phyloP scores from a whole-genome alignment of 2,888 invertebrate genomes.

The Margaritifera margaritifera region DNA sequence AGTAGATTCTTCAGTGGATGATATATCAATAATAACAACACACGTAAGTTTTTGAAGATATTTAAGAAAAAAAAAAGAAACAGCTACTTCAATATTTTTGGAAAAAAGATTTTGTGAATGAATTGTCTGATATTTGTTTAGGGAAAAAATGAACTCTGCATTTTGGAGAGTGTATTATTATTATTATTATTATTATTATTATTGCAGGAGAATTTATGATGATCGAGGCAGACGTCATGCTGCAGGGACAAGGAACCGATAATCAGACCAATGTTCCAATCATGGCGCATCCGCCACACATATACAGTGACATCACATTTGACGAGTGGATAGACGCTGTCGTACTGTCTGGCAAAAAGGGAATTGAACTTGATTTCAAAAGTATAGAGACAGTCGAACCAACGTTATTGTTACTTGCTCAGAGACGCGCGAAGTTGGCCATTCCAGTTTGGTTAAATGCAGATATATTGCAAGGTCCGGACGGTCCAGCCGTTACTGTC shows the following conservation, averaged over 20 bases:
- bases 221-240: slow-evolving; percentile 88
- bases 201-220: slow-evolving; percentile 80
- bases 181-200: too few relatives aligned
- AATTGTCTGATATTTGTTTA: too few relatives aligned
- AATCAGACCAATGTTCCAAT: slow-evolving; percentile 78
- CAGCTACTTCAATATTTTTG: too few relatives aligned
- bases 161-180: too few relatives aligned
- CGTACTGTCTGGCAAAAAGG: slow-evolving; percentile 69
- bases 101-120: too few relatives aligned
- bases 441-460: slow-evolving; percentile 89
- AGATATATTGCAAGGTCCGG: slow-evolving; percentile 86
- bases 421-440: slow-evolving; percentile 16
- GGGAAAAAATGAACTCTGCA: too few relatives aligned
- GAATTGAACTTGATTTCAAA: slow-evolving; percentile 91
- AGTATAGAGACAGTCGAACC: slow-evolving; percentile 79
- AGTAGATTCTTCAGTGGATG: too few relatives aligned
- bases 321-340: slow-evolving; percentile 81
- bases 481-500: slow-evolving; percentile 78
- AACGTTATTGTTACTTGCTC: slow-evolving; percentile 51
- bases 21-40: too few relatives aligned
- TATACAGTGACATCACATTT: slow-evolving; percentile 83
- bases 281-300: slow-evolving; percentile 82
- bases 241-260: slow-evolving; percentile 74
- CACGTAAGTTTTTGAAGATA: too few relatives aligned
- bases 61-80: too few relatives aligned